Evolutionary conservation across 2,888 invertebrate genomes (phyloP).

Genomic region (Morpho achilles): DNA sequence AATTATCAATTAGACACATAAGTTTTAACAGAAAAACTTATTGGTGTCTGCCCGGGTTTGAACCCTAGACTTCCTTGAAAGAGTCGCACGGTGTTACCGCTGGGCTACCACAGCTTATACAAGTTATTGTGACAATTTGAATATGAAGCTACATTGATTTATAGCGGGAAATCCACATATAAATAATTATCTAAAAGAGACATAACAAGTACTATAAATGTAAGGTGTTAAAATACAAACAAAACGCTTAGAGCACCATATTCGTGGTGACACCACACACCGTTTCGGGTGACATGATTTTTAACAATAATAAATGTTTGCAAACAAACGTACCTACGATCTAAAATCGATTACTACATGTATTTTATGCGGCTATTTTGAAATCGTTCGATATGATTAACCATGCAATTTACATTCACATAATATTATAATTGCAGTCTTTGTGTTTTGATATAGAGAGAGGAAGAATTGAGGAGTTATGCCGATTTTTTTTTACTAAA

Average conservation of each 20-base stretch:
- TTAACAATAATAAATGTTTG: conserved; percentile 3
- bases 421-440: too few relatives aligned
- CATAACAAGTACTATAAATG: neutral
- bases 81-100: too few relatives aligned
- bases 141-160: too few relatives aligned
- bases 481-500: too few relatives aligned
- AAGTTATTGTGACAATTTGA: too few relatives aligned
- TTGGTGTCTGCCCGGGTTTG: too few relatives aligned
- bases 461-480: too few relatives aligned
- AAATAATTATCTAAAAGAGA: neutral
- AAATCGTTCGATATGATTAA: conserved; percentile 7
- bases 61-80: too few relatives aligned
- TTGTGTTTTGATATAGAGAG: too few relatives aligned
- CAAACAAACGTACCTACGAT: conserved; percentile 6
- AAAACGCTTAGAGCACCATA: neutral
- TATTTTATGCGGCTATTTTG: conserved; percentile 5
- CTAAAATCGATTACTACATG: conserved; percentile 10
- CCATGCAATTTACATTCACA: neutral
- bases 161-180: neutral
- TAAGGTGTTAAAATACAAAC: neutral
- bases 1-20: too few relatives aligned
- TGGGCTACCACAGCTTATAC: too few relatives aligned
- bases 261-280: neutral
- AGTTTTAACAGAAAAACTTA: too few relatives aligned
- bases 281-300: conserved; percentile 2